Base-by-base conservation (phyloP, 2,113 vertebrate genomes). In the Bos indicus region DNA sequence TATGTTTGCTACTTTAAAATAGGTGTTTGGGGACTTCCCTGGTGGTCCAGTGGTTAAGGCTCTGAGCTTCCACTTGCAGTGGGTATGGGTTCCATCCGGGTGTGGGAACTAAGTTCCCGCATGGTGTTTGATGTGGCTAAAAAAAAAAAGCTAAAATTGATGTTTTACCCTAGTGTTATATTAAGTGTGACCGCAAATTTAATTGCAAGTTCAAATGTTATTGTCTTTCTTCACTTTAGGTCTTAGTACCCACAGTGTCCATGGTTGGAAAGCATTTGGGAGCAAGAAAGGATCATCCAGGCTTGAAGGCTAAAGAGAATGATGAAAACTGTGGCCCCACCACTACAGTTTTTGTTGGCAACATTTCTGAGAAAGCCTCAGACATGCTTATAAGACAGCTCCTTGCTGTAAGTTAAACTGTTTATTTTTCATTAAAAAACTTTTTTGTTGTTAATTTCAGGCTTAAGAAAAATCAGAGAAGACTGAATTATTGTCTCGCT, bases 341-440 rank as follows among this genome's bases (percentile, higher is more conserved):
- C 9, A 99, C 99, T 80, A 99, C 99, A 0, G 99, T 99, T 92
- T 99, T 99, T 98, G 99, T 99, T 82, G 99, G 99, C 91, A 99
- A 99, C 98, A 99, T 99, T 98, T 99, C 99, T 0, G 99, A 99
- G 97, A 99, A 99, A 98, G 99, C 99, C 15, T 99, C 99, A 3
- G 99, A 99, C 96, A 99, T 99, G 99, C 99, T 99, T 52, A 99
- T 99, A 98, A 98, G 99, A 98, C 99, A 99, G 96, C 99, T 99
- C 88, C 98, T 99, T 78, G 99, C 99, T 90, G 99, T 99, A 99
- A 99, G 99, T 98, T 92, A 91, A 91, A 85, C 0, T 1, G 1
- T 21, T 7, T 67, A 46, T 36, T 90, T 90, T 93, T 96, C 26
- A 56, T 43, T 96, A 6, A 6, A 33, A 60, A 43, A 9, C 0